These are phyloP conservation scores for Sphecodes monilicornis DNA, from an alignment of 2,888 invertebrate genomes.

Conservation along the genomic window DNA sequence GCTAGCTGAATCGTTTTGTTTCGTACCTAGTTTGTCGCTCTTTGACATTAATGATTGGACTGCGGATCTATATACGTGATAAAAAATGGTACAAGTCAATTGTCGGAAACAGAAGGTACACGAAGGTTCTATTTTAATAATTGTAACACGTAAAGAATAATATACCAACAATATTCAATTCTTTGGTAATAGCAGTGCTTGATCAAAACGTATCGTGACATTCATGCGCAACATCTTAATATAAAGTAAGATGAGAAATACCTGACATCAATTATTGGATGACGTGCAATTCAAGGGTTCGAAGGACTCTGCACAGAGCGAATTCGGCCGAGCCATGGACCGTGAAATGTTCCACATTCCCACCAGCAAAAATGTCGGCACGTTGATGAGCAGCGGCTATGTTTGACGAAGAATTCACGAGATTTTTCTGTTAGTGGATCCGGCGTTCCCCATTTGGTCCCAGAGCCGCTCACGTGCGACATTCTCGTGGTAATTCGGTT, in stretches of 20 bases:
- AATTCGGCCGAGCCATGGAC: constrained; percentile 6
- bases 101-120: no score
- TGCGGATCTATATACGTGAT: no score
- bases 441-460: background rate
- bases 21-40: background rate
- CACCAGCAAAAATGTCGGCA: constrained; percentile 13
- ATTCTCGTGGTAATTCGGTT: constrained; percentile 25
- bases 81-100: background rate
- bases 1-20: background rate
- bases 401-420: constrained; percentile 34
- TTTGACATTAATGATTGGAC: background rate
- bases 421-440: constrained; percentile 27
- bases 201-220: no score
- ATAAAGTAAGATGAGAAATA: background rate
- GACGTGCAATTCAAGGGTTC: background rate
- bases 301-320: background rate
- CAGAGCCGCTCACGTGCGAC: background rate
- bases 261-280: background rate
- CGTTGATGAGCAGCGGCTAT: constrained; percentile 25
- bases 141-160: no score
- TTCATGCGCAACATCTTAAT: background rate
- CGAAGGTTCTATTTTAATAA: no score
- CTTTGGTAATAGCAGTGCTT: no score
- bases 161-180: no score
- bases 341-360: constrained; percentile 29